Percentiles rank a stretch among this genome's conserved stretches.
These are phyloP conservation scores for Cisticola juncidis DNA, from an alignment of 2,113 vertebrate species.

Conservation along the genomic window DNA sequence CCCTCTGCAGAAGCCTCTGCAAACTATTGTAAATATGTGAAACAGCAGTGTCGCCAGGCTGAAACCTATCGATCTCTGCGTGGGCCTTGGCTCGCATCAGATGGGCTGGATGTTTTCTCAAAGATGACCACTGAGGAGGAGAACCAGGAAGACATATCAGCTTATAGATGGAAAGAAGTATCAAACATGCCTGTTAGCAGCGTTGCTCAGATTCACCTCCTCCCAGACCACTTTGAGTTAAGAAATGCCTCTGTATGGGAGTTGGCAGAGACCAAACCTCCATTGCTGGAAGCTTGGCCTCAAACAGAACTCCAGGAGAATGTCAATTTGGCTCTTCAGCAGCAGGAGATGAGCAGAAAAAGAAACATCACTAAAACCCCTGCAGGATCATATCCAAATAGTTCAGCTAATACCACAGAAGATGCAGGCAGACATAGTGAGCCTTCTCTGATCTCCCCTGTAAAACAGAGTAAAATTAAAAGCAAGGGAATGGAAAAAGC, in stretches of 20 bases:
- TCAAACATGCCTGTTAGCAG: not conserved
- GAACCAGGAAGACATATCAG: not conserved
- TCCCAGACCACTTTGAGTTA: not conserved
- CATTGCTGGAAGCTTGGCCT: conserved; percentile 15
- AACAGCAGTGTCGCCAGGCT: conserved; percentile 85
- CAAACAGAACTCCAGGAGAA: conserved; percentile 4
- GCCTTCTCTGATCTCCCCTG: conserved; percentile 31
- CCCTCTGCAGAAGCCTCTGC: conserved; percentile 85
- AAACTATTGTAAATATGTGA: conserved; percentile 90
- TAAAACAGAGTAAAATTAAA: conserved; percentile 63
- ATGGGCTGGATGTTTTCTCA: not conserved
- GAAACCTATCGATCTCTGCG: conserved; percentile 80
- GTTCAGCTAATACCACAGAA: conserved; percentile 65
- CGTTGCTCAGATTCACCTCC: not conserved
- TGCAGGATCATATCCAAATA: not conserved
- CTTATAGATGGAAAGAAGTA: conserved; percentile 6
- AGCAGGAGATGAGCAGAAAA: not conserved
- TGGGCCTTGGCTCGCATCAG: not conserved
- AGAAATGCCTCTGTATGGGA: conserved; percentile 39
- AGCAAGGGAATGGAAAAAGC: conserved; percentile 61
- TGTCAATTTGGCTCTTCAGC: not conserved
- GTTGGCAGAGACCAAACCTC: not conserved
- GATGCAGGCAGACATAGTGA: conserved; percentile 26
- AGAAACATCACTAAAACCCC: not conserved
- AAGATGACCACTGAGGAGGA: conserved; percentile 13